Percentiles rank a stretch among this genome's conserved stretches.
Evolutionary conservation across 2,888 invertebrate species (phyloP).

Genomic region (Trisateles emortualis): DNA sequence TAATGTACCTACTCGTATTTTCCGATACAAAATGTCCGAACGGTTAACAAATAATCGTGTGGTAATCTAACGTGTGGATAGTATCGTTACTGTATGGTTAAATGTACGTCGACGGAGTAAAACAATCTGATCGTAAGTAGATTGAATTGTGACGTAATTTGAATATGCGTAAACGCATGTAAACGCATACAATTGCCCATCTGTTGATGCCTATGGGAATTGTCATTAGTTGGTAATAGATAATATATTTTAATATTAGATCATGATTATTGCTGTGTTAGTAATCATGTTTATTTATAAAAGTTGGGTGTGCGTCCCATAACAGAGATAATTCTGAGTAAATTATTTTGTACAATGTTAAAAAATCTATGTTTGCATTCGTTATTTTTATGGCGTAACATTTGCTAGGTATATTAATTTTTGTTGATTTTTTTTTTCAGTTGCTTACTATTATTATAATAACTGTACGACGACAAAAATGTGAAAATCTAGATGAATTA

Average conservation of each 20-base stretch:
- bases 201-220: conserved; percentile 50
- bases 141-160: conserved; percentile 36
- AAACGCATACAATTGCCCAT: conserved; percentile 46
- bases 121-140: conserved; percentile 39
- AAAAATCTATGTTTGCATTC: conserved; percentile 72
- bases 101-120: conserved; percentile 31
- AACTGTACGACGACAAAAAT: conserved; percentile 70
- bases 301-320: conserved; percentile 48
- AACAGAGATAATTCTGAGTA: conserved; percentile 63
- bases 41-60: conserved; percentile 14
- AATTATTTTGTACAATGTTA: conserved; percentile 82
- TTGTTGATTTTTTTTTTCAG: conserved; percentile 75
- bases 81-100: conserved; percentile 36
- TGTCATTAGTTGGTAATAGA: conserved; percentile 63
- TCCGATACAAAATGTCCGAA: conserved; percentile 20
- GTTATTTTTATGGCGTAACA: conserved; percentile 67
- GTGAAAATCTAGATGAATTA: conserved; percentile 76
- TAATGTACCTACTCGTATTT: conserved; percentile 23
- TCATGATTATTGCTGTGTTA: conserved; percentile 64
- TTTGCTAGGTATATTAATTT: conserved; percentile 59
- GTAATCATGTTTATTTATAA: conserved; percentile 63
- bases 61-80: conserved; percentile 31
- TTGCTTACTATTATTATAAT: conserved; percentile 75
- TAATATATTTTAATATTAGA: conserved; percentile 74
- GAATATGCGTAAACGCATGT: conserved; percentile 48